Evolutionary conservation across 2,797 vertebrate species (phyloP), one percentile per base, ranked within the genome.

Genomic region (Cynodonichthys magdalenae): DNA sequence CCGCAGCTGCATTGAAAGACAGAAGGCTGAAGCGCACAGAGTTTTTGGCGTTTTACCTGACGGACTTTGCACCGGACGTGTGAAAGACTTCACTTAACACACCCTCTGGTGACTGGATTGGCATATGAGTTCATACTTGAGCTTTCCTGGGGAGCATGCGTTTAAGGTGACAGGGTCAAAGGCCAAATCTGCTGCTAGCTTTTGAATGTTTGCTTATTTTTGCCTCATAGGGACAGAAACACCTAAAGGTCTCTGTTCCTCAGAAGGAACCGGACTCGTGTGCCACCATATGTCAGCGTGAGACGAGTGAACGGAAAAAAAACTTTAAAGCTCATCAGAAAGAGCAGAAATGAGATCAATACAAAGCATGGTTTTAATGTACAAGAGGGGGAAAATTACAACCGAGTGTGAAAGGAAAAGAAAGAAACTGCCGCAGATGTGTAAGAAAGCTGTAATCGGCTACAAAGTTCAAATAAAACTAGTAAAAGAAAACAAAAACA

Each of bases 81-180:
- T 87, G 81, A 90, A 90, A 86, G 72, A 77, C 76, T 81, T 87
- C 84, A 82, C 75, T 90, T 90, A 78, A 80, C 80, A 58, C 59
- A 61, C 57, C 82, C 82, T 63, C 51, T 36, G 65, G 82, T 61
- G 58, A 36, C 24, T 17, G 6, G 34, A 74, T 64, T 44, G 61
- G 48, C 57, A 62, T 69, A 72, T 58, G 50, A 53, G 48, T 63
- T 47, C 55, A 60, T 36, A 24, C 50, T 64, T 53, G 29, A 62
- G 60, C 58, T 63, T 53, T 31, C 47, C 39, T 5, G 17, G 34
- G 15, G 54, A 55, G 51, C 50, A 15, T 58, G 55, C 47, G 54
- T 70, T 65, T 42, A 62, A 66, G 53, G 65, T 39, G 70, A 66
- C 50, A 46, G 58, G 57, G 63, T 73, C 70, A 77, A 86, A 89